Conservation (phyloP, 2,888 invertebrate genomes). For the Ectobius pallidus region DNA sequence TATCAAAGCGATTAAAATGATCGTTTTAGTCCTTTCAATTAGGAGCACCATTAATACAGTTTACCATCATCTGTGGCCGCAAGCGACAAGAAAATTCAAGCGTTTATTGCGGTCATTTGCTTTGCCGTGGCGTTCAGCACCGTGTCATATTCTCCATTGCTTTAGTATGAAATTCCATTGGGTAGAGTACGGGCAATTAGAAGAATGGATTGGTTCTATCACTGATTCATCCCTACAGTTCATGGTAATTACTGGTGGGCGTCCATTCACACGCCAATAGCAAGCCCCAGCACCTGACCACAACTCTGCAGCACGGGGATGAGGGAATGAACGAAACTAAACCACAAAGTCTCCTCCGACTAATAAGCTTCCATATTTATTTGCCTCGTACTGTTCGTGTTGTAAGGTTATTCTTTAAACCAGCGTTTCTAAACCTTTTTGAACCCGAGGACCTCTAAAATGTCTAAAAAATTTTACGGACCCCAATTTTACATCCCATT, state of each 20-base stretch:
- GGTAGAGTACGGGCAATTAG: slow-evolving; percentile 7
- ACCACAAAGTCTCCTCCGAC: not conserved
- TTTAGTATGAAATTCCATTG: no score
- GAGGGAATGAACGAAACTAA: not conserved
- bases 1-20: no score
- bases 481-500: no score
- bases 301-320: not conserved
- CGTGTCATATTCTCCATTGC: not conserved
- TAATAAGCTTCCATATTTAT: not conserved
- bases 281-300: slow-evolving; percentile 11
- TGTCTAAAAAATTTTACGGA: no score
- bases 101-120: not conserved
- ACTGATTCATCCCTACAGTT: slow-evolving; percentile 1
- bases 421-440: no score
- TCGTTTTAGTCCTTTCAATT: not conserved
- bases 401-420: no score
- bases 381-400: no score
- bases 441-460: no score
- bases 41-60: not conserved
- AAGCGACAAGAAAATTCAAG: not conserved
- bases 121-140: not conserved
- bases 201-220: slow-evolving; percentile 19
- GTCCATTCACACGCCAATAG: slow-evolving; percentile 1
- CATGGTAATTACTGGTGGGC: not conserved
- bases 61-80: not conserved